phyloP scores from a whole-genome alignment of 2,113 vertebrate genomes.

The Phalacrocorax brasilianus region DNA sequence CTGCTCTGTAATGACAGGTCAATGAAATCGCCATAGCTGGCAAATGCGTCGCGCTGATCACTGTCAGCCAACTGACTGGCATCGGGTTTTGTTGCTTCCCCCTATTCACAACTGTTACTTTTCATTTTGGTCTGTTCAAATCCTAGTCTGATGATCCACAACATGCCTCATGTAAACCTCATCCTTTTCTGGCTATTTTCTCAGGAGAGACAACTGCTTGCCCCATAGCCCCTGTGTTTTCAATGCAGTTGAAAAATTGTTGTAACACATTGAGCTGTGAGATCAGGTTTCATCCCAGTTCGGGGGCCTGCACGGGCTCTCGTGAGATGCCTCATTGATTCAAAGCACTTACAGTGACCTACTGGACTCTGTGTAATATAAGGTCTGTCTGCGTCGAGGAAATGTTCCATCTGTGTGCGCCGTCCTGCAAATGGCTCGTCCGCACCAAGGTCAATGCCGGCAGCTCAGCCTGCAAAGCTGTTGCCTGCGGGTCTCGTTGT shows the following conservation, averaged over 20 bases:
- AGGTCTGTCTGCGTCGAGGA: slow-evolving; percentile 28
- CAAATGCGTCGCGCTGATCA: neutral
- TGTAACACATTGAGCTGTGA: slow-evolving; percentile 21
- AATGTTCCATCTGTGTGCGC: slow-evolving; percentile 25
- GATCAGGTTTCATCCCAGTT: slow-evolving; percentile 44
- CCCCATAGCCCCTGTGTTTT: slow-evolving; percentile 26
- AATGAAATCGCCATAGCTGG: neutral
- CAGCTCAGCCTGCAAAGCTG: neutral
- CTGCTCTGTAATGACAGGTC: neutral
- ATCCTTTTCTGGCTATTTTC: neutral
- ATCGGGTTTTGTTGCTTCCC: neutral
- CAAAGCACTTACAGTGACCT: slow-evolving; percentile 54
- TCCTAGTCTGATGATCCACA: neutral
- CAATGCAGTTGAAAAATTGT: slow-evolving; percentile 47
- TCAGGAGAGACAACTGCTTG: slow-evolving; percentile 21
- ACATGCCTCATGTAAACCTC: neutral
- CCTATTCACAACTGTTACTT: neutral
- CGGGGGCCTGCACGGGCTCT: neutral
- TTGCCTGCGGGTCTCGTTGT: neutral
- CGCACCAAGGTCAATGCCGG: neutral
- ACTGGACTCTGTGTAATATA: slow-evolving; percentile 11
- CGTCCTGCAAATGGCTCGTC: fast-evolving
- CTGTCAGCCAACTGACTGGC: neutral
- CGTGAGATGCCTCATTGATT: slow-evolving; percentile 59
- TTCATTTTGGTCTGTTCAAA: neutral